Percentiles rank a stretch among this genome's conserved stretches.
phyloP scores from a whole-genome alignment of 2,113 vertebrate genomes.

The Archocentrus centrarchus region DNA sequence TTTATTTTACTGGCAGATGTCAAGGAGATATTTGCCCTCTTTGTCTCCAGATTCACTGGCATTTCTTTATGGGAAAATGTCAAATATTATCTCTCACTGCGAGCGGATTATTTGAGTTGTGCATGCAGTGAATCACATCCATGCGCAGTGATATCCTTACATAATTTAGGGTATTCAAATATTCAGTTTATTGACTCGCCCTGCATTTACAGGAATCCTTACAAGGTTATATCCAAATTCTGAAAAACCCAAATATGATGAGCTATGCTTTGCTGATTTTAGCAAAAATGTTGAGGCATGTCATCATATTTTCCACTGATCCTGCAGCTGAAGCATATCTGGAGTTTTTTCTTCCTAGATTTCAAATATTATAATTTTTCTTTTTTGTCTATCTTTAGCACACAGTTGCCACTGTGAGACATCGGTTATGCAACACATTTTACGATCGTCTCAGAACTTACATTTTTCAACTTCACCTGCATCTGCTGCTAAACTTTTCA shows the following conservation, averaged over 20 bases:
- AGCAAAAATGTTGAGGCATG: slow-evolving; percentile 8
- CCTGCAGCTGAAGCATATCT: not conserved
- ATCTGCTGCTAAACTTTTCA: not conserved
- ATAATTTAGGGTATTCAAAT: slow-evolving; percentile 32
- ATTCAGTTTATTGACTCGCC: slow-evolving; percentile 33
- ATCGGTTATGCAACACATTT: not conserved
- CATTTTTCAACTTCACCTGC: slow-evolving; percentile 1
- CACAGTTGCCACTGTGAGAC: not conserved
- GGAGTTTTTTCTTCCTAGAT: not conserved
- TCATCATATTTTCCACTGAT: slow-evolving; percentile 3
- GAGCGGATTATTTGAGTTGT: slow-evolving; percentile 41
- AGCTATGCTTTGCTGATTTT: slow-evolving; percentile 30
- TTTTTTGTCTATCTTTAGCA: slow-evolving; percentile 9
- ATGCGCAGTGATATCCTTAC: slow-evolving; percentile 39
- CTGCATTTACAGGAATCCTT: slow-evolving; percentile 21
- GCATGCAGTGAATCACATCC: slow-evolving; percentile 20
- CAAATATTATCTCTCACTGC: slow-evolving; percentile 46
- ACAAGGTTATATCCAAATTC: slow-evolving; percentile 30
- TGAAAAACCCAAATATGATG: slow-evolving; percentile 15
- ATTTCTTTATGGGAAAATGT: slow-evolving; percentile 42
- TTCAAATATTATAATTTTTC: not conserved
- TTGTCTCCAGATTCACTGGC: slow-evolving; percentile 42
- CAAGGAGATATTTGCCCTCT: slow-evolving; percentile 46
- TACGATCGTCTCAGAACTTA: not conserved
- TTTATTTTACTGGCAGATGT: slow-evolving; percentile 50